phyloP scores from a whole-genome alignment of 2,797 vertebrate genomes.

The Toxotes lorentzi region DNA sequence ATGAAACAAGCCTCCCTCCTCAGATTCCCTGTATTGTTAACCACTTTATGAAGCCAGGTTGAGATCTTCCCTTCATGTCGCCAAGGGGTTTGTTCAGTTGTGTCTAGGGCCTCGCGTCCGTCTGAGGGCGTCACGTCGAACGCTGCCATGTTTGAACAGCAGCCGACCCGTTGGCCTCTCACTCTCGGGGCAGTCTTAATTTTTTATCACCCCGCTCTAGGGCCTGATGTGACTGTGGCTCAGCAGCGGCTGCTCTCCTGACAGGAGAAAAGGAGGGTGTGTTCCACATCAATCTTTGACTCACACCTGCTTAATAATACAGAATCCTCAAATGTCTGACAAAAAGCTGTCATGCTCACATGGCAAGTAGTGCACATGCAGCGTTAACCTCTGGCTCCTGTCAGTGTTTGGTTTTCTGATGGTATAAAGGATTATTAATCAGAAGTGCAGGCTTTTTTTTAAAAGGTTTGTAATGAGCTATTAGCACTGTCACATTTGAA shows the following conservation, averaged over 20 bases:
- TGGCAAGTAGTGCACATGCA: conserved; percentile 32
- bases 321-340: conserved; percentile 73
- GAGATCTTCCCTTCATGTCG: neutral
- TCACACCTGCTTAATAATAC: conserved; percentile 70
- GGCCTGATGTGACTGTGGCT: conserved; percentile 53
- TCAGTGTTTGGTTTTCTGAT: conserved; percentile 15
- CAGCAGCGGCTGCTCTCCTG: conserved; percentile 24
- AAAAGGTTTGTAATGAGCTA: neutral
- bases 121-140: conserved; percentile 20
- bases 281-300: conserved; percentile 80
- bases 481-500: neutral
- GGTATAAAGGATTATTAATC: conserved; percentile 18
- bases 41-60: conserved; percentile 21
- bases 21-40: conserved; percentile 29
- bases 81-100: conserved; percentile 13
- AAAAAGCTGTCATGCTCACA: conserved; percentile 62
- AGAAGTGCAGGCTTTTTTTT: neutral
- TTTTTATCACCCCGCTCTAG: conserved; percentile 65
- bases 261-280: conserved; percentile 48
- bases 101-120: conserved; percentile 5
- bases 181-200: conserved; percentile 52
- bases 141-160: conserved; percentile 55
- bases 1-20: conserved; percentile 52
- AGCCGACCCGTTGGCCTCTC: conserved; percentile 19
- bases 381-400: conserved; percentile 50